Conservation (phyloP, 2,797 vertebrate species). For the Eupleurogrammus muticus region DNA sequence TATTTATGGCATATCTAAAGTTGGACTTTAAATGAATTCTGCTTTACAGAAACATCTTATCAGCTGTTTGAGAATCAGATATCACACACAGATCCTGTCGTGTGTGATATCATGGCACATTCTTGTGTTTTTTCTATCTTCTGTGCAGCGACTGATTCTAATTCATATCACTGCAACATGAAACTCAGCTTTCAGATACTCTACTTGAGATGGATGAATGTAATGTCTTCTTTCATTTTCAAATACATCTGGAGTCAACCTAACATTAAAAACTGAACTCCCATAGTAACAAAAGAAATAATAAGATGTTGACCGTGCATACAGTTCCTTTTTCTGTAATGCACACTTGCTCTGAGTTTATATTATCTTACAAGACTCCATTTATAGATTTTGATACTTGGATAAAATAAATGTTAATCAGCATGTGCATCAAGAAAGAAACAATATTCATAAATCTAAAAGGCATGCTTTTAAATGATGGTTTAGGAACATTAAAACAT, state of each 20-base stretch:
- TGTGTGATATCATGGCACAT: background rate
- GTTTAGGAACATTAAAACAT: no score
- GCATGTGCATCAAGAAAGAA: background rate
- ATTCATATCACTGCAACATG: background rate
- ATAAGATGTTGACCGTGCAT: background rate
- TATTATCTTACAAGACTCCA: background rate
- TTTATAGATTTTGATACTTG: background rate
- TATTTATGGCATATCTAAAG: background rate
- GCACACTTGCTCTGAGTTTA: no score
- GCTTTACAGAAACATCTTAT: conserved; percentile 8
- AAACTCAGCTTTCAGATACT: background rate
- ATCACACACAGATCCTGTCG: no score
- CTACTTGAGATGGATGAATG: background rate
- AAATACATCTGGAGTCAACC: background rate
- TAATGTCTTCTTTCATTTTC: background rate
- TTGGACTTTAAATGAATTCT: conserved; percentile 9
- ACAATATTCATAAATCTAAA: conserved; percentile 3
- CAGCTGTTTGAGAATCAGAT: background rate
- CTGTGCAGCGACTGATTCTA: background rate
- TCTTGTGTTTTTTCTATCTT: background rate
- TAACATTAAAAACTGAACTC: no score
- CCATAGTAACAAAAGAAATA: no score
- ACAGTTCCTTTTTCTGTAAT: no score
- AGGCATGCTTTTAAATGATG: background rate
- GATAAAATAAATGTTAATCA: background rate